Conservation (phyloP, 2,888 invertebrate genomes). For the Rotaria magnacalcarata region DNA sequence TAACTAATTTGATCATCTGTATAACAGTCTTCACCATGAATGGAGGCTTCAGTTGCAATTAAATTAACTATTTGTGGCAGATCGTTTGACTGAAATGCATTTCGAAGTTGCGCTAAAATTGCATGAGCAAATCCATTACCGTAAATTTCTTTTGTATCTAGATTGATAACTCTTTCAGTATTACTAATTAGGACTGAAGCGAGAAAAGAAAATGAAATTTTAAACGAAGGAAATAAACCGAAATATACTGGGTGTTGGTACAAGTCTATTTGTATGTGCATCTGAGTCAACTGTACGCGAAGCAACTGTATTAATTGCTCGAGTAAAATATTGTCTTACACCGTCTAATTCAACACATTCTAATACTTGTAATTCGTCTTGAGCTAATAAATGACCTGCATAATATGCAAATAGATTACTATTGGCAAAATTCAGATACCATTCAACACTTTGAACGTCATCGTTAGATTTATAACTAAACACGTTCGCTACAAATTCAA, state of each 20-base stretch:
- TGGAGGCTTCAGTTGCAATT: not conserved
- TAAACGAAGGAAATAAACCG: not conserved
- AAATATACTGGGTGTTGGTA: not conserved
- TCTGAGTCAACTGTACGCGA: not conserved
- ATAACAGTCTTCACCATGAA: not conserved
- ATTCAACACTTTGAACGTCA: not conserved
- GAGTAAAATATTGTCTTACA: not conserved
- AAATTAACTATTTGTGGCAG: not conserved
- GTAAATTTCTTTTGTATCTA: not conserved
- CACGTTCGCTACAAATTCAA: not conserved
- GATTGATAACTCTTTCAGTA: not conserved
- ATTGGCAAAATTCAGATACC: not conserved
- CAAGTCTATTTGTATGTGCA: not conserved
- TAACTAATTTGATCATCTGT: not conserved
- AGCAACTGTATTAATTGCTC: not conserved
- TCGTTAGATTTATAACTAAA: not conserved
- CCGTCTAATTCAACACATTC: not conserved
- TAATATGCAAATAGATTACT: not conserved
- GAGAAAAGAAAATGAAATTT: not conserved
- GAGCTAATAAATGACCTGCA: not conserved
- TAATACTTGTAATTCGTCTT: constrained; percentile 1
- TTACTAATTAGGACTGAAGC: not conserved
- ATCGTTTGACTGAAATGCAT: not conserved
- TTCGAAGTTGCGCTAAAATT: not conserved
- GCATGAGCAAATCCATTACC: not conserved